phyloP scores from a whole-genome alignment of 2,888 invertebrate genomes.

The Metalampra italica region DNA sequence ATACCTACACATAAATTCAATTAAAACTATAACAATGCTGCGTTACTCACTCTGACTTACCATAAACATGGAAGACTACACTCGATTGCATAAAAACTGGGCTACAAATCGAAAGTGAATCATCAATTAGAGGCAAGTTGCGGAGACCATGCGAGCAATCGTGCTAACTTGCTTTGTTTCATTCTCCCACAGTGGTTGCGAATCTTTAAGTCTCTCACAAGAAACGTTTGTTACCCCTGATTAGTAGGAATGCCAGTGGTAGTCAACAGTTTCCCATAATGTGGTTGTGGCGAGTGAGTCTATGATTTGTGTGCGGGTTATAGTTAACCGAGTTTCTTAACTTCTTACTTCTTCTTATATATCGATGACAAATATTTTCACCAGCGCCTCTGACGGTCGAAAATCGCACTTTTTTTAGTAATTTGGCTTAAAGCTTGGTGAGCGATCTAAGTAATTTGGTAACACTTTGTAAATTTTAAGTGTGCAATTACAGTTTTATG shows the following conservation, averaged over 20 bases:
- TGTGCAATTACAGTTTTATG: no score
- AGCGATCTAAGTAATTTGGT: no score
- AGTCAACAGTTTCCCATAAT: constrained; percentile 35
- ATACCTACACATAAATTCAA: background rate
- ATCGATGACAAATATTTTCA: no score
- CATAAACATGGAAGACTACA: constrained; percentile 9
- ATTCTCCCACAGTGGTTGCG: constrained; percentile 48
- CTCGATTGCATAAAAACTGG: constrained; percentile 29
- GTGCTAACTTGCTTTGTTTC: constrained; percentile 44
- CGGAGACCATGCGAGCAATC: constrained; percentile 20
- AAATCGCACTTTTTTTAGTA: no score
- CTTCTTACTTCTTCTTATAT: no score
- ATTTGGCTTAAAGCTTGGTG: no score
- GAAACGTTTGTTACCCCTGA: constrained; percentile 29
- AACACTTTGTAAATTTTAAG: no score
- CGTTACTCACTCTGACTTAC: background rate
- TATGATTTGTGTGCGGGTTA: constrained; percentile 36
- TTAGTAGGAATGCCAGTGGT: constrained; percentile 21
- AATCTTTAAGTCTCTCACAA: constrained; percentile 43
- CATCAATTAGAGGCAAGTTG: constrained; percentile 50
- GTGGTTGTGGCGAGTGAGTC: constrained; percentile 31
- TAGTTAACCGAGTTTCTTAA: constrained; percentile 18
- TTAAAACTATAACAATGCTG: background rate
- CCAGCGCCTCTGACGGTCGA: no score
- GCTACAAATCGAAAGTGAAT: constrained; percentile 43